Evolutionary conservation across 2,888 invertebrate species (phyloP).

Genomic region (Idaea aversata): DNA sequence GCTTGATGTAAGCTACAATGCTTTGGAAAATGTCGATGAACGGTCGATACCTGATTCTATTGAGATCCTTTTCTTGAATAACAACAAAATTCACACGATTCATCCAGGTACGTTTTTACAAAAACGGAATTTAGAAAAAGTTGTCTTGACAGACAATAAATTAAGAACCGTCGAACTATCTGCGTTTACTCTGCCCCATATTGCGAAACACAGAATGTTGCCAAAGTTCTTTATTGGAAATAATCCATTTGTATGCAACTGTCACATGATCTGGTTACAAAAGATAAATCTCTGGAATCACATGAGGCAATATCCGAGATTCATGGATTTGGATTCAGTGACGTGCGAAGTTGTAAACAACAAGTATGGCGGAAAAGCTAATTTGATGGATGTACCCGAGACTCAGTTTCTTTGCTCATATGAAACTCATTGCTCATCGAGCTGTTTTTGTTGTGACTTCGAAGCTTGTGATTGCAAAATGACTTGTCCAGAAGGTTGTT

Average conservation of each 20-base stretch:
- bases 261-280: conserved; percentile 92
- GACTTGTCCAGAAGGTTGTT: conserved; percentile 91
- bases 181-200: conserved; percentile 84
- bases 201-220: conserved; percentile 83
- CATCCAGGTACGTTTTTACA: conserved; percentile 86
- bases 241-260: conserved; percentile 92
- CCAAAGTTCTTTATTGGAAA: conserved; percentile 89
- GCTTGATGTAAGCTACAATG: conserved; percentile 88
- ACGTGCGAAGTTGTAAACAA: conserved; percentile 87
- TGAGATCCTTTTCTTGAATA: conserved; percentile 86
- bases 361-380: conserved; percentile 82
- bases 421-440: conserved; percentile 89
- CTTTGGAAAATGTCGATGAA: conserved; percentile 84
- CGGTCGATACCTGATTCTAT: conserved; percentile 87
- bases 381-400: conserved; percentile 84
- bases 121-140: conserved; percentile 86
- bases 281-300: conserved; percentile 87
- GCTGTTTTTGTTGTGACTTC: conserved; percentile 93
- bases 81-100: conserved; percentile 86
- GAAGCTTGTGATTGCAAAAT: conserved; percentile 94
- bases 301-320: conserved; percentile 86
- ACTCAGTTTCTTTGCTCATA: conserved; percentile 91
- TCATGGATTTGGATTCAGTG: conserved; percentile 88
- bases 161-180: conserved; percentile 86
- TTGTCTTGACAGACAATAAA: conserved; percentile 88